These are phyloP conservation scores for Malurus melanocephalus DNA, from an alignment of 2,113 vertebrate species.

Conservation along the genomic window DNA sequence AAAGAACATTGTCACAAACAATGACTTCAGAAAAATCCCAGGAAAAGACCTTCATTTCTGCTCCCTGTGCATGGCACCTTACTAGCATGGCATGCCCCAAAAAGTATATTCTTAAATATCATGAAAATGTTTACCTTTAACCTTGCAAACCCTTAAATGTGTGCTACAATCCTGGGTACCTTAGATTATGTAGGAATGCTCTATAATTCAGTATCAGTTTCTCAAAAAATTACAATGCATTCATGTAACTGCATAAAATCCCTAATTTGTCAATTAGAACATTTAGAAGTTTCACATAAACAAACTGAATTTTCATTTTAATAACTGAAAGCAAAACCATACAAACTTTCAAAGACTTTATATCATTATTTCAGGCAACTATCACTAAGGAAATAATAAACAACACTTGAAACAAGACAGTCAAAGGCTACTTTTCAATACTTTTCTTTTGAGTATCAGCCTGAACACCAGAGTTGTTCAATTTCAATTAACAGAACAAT, in stretches of 20 bases:
- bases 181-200: not conserved
- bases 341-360: not conserved
- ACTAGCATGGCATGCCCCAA: not conserved
- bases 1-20: not conserved
- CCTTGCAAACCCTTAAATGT: not conserved
- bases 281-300: not conserved
- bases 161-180: not conserved
- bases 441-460: not conserved
- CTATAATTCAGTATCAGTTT: not conserved
- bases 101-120: not conserved
- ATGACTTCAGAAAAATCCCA: not conserved
- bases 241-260: not conserved
- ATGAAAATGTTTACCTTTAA: not conserved
- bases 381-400: constrained; percentile 20
- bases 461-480: not conserved
- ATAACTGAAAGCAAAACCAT: not conserved
- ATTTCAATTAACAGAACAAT: not conserved
- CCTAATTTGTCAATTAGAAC: not conserved
- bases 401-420: constrained; percentile 44
- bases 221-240: not conserved
- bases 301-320: not conserved
- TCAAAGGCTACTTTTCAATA: constrained; percentile 32
- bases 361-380: constrained; percentile 4
- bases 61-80: not conserved
- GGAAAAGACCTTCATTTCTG: not conserved